phyloP scores from a whole-genome alignment of 1,140 invertebrate genomes.

The Drosophila triauraria region DNA sequence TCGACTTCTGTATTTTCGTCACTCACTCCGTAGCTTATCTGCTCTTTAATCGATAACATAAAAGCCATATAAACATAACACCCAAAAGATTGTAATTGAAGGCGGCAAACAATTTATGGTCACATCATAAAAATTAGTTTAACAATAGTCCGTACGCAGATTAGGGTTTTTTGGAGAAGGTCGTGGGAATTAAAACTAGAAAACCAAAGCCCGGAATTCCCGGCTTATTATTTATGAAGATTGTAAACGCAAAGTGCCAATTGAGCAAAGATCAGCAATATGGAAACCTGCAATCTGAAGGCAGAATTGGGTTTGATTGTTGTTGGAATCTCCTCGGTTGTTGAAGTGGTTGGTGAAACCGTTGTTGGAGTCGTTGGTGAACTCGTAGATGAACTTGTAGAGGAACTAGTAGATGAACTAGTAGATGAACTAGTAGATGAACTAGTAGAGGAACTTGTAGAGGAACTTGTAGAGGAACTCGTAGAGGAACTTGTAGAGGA shows the following conservation, averaged over 20 bases:
- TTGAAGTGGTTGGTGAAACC: slow-evolving; percentile 8
- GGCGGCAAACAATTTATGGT: slow-evolving; percentile 33
- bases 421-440: neutral
- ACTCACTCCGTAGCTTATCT: too few species aligned
- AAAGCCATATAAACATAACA: slow-evolving; percentile 15
- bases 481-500: slow-evolving; percentile 8
- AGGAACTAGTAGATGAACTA: slow-evolving; percentile 11
- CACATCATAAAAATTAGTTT: slow-evolving; percentile 47
- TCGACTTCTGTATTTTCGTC: slow-evolving; percentile 11
- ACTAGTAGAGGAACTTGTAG: neutral
- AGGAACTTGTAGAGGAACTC: neutral
- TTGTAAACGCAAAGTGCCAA: slow-evolving; percentile 45
- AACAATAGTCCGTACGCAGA: slow-evolving; percentile 50
- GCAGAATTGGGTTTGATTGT: slow-evolving; percentile 57
- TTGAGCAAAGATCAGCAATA: slow-evolving; percentile 48
- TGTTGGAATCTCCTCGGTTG: slow-evolving; percentile 37
- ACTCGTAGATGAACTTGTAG: neutral
- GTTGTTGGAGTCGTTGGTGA: slow-evolving; percentile 12
- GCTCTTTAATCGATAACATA: slow-evolving; percentile 13
- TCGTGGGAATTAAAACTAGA: slow-evolving; percentile 47
- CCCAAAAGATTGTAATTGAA: slow-evolving; percentile 18
- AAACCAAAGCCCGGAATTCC: slow-evolving; percentile 13
- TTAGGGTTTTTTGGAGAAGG: slow-evolving; percentile 40
- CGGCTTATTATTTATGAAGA: slow-evolving; percentile 56
- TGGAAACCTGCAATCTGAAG: slow-evolving; percentile 25